Percentiles rank a stretch among this genome's conserved stretches.
These are phyloP conservation scores for Tychaedon coryphoeus DNA, from an alignment of 2,113 vertebrate species.

Conservation along the genomic window DNA sequence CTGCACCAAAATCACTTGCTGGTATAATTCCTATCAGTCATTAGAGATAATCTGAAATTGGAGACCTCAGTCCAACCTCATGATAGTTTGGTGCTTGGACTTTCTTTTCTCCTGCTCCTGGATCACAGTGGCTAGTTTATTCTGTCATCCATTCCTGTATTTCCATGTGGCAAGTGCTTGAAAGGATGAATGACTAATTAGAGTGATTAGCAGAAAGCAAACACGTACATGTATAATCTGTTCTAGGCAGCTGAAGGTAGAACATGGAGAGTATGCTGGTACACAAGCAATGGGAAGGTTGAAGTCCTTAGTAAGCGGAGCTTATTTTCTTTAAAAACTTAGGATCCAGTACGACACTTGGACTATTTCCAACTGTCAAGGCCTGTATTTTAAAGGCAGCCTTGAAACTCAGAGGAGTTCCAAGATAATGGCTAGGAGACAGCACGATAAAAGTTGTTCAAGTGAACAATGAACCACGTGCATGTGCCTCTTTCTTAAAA, in stretches of 20 bases:
- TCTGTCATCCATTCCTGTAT: not conserved
- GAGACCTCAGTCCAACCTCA: not conserved
- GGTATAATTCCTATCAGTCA: not conserved
- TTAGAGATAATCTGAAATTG: not conserved
- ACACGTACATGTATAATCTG: not conserved
- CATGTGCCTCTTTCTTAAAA: not conserved
- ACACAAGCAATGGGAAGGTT: accelerated
- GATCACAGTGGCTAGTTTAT: not conserved
- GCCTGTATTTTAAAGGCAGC: not conserved
- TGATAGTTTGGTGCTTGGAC: not conserved
- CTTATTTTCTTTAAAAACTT: not conserved
- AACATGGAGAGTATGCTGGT: not conserved
- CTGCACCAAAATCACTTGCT: not conserved
- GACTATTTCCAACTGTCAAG: not conserved
- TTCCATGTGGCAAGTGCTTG: not conserved
- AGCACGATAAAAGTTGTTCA: not conserved
- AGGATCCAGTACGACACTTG: not conserved
- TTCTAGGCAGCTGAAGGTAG: not conserved
- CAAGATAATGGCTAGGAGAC: not conserved
- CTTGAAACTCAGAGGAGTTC: not conserved
- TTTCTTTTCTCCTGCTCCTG: not conserved
- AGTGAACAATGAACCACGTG: not conserved
- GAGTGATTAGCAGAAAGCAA: not conserved
- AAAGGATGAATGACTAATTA: not conserved
- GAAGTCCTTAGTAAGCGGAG: not conserved